phyloP scores from a whole-genome alignment of 2,888 invertebrate species.

The Polyommatus iphigenia region DNA sequence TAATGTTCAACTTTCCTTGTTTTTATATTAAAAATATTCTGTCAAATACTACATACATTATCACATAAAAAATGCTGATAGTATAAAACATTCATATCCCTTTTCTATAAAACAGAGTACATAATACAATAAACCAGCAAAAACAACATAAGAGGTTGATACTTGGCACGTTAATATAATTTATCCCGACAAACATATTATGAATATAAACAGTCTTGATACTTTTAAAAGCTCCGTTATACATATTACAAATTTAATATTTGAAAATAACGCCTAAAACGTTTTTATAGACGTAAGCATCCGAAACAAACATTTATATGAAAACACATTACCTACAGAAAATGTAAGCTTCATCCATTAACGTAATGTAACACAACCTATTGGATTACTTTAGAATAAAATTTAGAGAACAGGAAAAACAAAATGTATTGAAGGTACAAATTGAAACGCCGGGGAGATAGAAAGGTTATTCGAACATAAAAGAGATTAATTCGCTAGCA shows the following conservation, averaged over 20 bases:
- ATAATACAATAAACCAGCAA: background rate
- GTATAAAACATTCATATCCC: background rate
- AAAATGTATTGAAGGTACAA: conserved; percentile 30
- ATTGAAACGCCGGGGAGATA: conserved; percentile 13
- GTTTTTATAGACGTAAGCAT: conserved; percentile 13
- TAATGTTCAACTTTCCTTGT: background rate
- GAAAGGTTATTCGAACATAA: conserved; percentile 6
- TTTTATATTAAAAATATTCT: background rate
- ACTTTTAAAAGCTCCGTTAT: conserved; percentile 15
- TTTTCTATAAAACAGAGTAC: background rate
- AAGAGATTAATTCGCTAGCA: conserved; percentile 3
- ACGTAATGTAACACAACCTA: conserved; percentile 31
- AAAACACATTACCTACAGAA: conserved; percentile 26
- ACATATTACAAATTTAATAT: conserved; percentile 14
- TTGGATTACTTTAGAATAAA: conserved; percentile 34
- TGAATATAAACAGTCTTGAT: conserved; percentile 16
- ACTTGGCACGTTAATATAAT: background rate
- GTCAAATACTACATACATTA: background rate
- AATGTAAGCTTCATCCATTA: conserved; percentile 33
- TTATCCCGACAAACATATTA: conserved; percentile 17
- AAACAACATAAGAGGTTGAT: conserved; percentile 2
- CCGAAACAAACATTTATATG: conserved; percentile 28
- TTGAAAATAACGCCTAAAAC: conserved; percentile 21
- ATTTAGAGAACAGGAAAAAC: conserved; percentile 31
- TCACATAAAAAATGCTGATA: background rate